Base-by-base conservation (phyloP, 1,140 invertebrate genomes). In the Muscidifurax raptorellus region DNA sequence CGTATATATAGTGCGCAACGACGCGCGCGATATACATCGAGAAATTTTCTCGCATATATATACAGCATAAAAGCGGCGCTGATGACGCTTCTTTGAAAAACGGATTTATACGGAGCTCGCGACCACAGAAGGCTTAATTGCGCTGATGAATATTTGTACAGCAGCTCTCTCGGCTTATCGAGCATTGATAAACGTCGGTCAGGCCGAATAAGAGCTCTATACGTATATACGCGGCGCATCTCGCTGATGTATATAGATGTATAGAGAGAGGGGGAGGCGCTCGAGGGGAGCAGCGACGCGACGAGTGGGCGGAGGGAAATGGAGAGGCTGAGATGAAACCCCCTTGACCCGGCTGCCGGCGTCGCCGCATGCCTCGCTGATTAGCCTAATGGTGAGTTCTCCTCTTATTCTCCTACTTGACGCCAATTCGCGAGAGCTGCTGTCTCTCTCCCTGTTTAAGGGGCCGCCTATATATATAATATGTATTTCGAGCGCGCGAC, bases 351-450 rank as follows among this genome's bases (percentile, higher is more conserved):
- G 88, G 80, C 89, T 88, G 84, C 77, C 86, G 90, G 89, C 89
- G 88, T 90, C 86, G 88, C 88, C 87, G 87, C 86, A 89, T 90
- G 89, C 89, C 89, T 91, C 87, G 88, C 90, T 92, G 90, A 92
- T 92, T 93, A 92, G 91, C 90, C 90, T 92, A 92, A 92, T 93
- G 91, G 90, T 91, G 89, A 91, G 88, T 88, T 86, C 89, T 90
- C 87, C 89, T 90, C 89, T 91, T 90, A 86, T 89, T 90, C 88
- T 90, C 79, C 87, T 91, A 91, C 90, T 92, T 90, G 90, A 90
- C 89, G 91, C 90, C 91, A 92, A 90, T 91, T 90, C 86, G 88
- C 87, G 86, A 66, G 52, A 90, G 85, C 84, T 86, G 72, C 84
- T 18, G 52, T 22, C 18, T 59, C 52, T 18, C 6, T 4, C 5